These are phyloP conservation scores for Leptopilina drosophilae DNA, from an alignment of 2,888 invertebrate genomes.

Conservation along the genomic window DNA sequence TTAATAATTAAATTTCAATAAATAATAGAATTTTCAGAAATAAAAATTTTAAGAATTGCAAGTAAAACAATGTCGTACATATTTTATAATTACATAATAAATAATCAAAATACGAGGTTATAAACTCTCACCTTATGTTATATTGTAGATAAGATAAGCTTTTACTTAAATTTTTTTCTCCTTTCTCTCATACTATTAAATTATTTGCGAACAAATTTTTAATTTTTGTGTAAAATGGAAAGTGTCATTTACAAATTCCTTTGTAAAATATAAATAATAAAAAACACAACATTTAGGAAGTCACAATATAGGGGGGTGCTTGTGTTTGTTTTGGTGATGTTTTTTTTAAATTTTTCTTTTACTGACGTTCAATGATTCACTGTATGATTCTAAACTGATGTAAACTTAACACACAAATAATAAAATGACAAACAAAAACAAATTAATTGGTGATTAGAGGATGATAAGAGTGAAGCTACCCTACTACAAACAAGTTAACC, in stretches of 20 bases:
- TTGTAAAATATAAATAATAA: background rate
- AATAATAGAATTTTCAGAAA: background rate
- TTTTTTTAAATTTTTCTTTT: background rate
- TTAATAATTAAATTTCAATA: too few species aligned
- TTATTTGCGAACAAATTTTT: background rate
- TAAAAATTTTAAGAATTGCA: background rate
- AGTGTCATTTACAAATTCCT: background rate
- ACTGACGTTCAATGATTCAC: background rate
- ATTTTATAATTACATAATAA: background rate
- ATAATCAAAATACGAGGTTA: conserved; percentile 1
- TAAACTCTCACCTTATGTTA: conserved; percentile 7
- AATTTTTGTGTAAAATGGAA: background rate
- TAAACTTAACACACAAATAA: background rate
- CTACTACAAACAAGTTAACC: background rate
- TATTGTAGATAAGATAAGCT: conserved; percentile 11
- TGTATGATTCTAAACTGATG: background rate
- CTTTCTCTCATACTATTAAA: conserved; percentile 21
- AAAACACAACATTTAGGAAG: background rate
- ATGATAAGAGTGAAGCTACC: background rate
- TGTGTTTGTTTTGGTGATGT: background rate
- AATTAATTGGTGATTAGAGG: conserved; percentile 14
- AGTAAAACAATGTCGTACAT: too few species aligned
- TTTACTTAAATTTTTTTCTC: background rate
- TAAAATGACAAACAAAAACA: conserved; percentile 11
- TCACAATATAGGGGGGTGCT: background rate